Conservation (phyloP, 2,113 vertebrate species). For the Patagioenas fasciata region DNA sequence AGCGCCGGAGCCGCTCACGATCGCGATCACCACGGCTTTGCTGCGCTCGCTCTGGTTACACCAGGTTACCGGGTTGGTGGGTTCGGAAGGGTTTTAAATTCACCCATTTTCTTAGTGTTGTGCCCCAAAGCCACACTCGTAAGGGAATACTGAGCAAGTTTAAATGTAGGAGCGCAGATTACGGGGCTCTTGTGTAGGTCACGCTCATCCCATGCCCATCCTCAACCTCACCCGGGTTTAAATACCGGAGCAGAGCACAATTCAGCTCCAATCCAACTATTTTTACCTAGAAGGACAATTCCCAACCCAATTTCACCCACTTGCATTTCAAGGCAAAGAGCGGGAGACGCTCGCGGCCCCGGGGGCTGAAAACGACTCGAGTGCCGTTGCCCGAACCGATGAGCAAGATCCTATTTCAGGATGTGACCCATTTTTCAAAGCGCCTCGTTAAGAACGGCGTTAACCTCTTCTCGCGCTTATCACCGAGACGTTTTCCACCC, state of each 20-base stretch:
- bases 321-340: background rate
- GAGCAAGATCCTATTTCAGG: background rate
- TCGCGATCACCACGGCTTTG: too few relatives aligned
- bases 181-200: background rate
- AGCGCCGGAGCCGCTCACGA: too few relatives aligned
- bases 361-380: too few relatives aligned
- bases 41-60: too few relatives aligned
- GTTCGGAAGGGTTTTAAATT: too few relatives aligned
- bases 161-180: too few relatives aligned
- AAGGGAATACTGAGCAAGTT: too few relatives aligned
- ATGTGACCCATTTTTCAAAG: background rate
- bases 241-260: background rate
- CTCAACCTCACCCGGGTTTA: background rate
- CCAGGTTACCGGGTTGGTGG: too few relatives aligned
- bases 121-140: too few relatives aligned
- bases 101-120: too few relatives aligned
- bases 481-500: background rate
- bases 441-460: fast-evolving
- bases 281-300: background rate
- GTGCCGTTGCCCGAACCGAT: background rate
- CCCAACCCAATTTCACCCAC: background rate
- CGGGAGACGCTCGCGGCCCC: background rate
- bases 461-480: background rate
- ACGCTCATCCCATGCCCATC: background rate
- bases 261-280: background rate